Percentiles rank a stretch among this genome's conserved stretches.
Evolutionary conservation across 2,888 invertebrate genomes (phyloP).

Genomic region (Asteroscopus sphinx): DNA sequence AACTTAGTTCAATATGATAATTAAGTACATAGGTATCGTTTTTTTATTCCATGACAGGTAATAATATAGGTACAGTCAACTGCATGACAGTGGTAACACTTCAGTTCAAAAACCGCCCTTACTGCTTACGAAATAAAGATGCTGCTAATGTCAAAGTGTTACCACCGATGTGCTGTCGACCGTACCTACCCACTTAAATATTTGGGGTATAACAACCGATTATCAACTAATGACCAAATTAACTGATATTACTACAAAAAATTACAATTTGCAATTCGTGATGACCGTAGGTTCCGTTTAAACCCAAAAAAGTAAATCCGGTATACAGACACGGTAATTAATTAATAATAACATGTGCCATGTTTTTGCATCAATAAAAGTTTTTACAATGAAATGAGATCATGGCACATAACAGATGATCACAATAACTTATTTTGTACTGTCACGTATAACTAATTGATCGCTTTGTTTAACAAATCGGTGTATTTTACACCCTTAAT

Average conservation of each 20-base stretch:
- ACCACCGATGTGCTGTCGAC: too few relatives aligned
- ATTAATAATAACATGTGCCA: slow-evolving; percentile 57
- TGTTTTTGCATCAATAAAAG: slow-evolving; percentile 78
- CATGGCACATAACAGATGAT: slow-evolving; percentile 64
- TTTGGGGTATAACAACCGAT: slow-evolving; percentile 32
- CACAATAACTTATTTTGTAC: slow-evolving; percentile 60
- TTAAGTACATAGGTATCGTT: too few relatives aligned
- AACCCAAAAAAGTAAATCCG: slow-evolving; percentile 76
- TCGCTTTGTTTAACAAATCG: slow-evolving; percentile 13
- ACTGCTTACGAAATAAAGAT: too few relatives aligned
- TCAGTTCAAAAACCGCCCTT: too few relatives aligned
- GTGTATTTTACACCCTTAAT: background rate
- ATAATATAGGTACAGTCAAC: background rate
- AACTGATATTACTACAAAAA: slow-evolving; percentile 42
- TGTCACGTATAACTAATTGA: slow-evolving; percentile 44
- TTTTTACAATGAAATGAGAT: slow-evolving; percentile 80
- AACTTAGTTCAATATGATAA: too few relatives aligned
- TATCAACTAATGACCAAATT: slow-evolving; percentile 42
- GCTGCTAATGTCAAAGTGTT: too few relatives aligned
- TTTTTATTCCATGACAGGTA: background rate
- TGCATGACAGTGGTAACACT: too few relatives aligned
- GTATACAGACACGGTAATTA: slow-evolving; percentile 72
- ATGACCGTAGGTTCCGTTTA: slow-evolving; percentile 62
- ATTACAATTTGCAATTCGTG: slow-evolving; percentile 45
- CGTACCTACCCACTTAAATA: slow-evolving; percentile 23